Percentiles rank a stretch among this genome's conserved stretches.
Conservation (phyloP, 92 coral and sea anemone species). For the Phymanthus crucifer region DNA sequence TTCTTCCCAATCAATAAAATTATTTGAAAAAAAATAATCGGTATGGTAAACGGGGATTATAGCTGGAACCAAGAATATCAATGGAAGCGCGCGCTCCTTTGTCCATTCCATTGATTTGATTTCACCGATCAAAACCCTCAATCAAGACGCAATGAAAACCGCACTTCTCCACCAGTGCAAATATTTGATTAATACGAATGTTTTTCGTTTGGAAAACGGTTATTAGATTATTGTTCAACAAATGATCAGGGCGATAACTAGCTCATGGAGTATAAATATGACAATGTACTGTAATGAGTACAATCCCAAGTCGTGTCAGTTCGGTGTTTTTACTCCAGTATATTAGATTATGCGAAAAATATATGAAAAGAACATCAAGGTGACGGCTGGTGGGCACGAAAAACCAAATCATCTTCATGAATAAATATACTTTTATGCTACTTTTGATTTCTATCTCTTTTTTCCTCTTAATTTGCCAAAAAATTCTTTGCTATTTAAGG, state of each 20-base stretch:
- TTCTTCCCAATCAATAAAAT: too few relatives aligned
- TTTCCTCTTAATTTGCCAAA: not conserved
- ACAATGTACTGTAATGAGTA: not conserved
- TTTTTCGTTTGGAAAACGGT: constrained; percentile 14
- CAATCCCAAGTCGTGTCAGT: not conserved
- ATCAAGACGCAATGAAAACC: constrained; percentile 17
- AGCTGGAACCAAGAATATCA: not conserved
- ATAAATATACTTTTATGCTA: not conserved
- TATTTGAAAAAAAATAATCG: too few relatives aligned
- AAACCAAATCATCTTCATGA: not conserved
- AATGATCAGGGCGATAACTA: constrained; percentile 22
- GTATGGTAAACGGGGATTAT: too few relatives aligned
- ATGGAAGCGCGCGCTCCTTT: not conserved
- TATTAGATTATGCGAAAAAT: not conserved
- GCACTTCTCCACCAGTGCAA: constrained; percentile 6
- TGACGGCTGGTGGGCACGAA: not conserved
- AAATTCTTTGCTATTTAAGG: not conserved
- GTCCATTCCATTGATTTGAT: not conserved
- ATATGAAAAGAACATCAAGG: not conserved
- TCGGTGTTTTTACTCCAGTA: not conserved
- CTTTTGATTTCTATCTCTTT: not conserved
- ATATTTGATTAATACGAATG: constrained; percentile 12
- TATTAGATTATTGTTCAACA: constrained; percentile 26
- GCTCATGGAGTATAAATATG: constrained; percentile 11
- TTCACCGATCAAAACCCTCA: not conserved